Conservation (phyloP, 2,888 invertebrate genomes). For the Loripinus fragilis region DNA sequence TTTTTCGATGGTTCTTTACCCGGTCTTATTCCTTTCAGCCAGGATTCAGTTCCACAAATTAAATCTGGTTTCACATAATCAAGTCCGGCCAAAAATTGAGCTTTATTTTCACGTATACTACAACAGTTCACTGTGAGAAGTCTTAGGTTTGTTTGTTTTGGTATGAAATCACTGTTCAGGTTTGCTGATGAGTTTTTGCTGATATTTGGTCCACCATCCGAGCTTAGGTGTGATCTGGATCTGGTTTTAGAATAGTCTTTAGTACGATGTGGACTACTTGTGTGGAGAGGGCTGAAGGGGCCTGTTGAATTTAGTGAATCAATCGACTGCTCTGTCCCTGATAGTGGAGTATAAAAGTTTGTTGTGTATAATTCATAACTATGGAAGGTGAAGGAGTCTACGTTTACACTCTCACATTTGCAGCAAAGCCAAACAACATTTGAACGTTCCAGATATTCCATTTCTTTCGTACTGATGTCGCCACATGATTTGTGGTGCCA, state of each 20-base stretch:
- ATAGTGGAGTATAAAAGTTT: too few species aligned
- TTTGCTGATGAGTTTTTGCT: not conserved
- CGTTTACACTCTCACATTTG: too few species aligned
- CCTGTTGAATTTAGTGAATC: constrained; percentile 18
- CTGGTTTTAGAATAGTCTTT: not conserved
- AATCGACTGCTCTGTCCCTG: not conserved
- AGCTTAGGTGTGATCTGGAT: not conserved
- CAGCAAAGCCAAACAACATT: too few species aligned
- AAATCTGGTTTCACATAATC: constrained; percentile 18
- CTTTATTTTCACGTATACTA: constrained; percentile 6
- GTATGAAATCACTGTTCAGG: not conserved
- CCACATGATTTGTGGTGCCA: too few species aligned
- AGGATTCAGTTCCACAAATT: constrained; percentile 24
- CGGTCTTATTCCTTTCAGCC: constrained; percentile 32
- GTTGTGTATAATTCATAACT: too few species aligned
- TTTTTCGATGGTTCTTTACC: constrained; percentile 20
- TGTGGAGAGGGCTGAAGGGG: constrained; percentile 24
- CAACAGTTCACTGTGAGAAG: constrained; percentile 16
- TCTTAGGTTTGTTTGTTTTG: constrained; percentile 17
- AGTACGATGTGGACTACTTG: constrained; percentile 16
- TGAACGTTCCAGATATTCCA: too few species aligned
- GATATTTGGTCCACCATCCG: not conserved
- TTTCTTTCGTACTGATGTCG: too few species aligned
- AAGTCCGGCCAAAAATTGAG: constrained; percentile 1
- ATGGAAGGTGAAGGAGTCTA: too few species aligned